phyloP scores from a whole-genome alignment of 1,140 invertebrate species.

The Neodiprion pinetum region DNA sequence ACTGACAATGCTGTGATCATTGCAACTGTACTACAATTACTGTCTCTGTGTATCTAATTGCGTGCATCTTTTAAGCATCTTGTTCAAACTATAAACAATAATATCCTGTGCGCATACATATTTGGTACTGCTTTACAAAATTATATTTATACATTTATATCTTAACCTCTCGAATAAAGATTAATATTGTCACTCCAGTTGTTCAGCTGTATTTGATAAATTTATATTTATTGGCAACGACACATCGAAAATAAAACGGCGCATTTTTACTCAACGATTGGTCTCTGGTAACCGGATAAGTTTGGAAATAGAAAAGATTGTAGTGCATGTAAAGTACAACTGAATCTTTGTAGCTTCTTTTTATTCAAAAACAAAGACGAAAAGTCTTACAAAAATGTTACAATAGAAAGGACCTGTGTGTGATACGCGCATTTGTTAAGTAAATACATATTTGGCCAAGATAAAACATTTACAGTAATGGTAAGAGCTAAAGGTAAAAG shows the following conservation, averaged over 20 bases:
- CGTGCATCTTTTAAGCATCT: not conserved
- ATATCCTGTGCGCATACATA: not conserved
- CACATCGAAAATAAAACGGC: slow-evolving; percentile 5
- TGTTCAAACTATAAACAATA: no score
- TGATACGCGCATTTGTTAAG: not conserved
- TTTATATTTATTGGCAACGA: slow-evolving; percentile 12
- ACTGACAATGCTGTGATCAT: slow-evolving; percentile 25
- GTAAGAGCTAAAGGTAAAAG: no score
- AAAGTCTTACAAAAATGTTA: slow-evolving; percentile 51
- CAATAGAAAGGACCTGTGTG: slow-evolving; percentile 20
- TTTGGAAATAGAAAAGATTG: not conserved
- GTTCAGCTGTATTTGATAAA: not conserved
- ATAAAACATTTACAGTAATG: no score
- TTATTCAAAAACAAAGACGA: slow-evolving; percentile 46
- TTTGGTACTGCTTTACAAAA: not conserved
- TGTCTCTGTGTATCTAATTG: not conserved
- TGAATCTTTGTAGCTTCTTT: slow-evolving; percentile 23
- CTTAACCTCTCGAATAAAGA: no score
- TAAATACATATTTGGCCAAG: not conserved
- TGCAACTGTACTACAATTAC: not conserved
- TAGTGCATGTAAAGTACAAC: not conserved
- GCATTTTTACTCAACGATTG: slow-evolving; percentile 10
- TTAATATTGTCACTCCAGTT: no score
- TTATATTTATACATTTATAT: no score
- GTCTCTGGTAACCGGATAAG: not conserved